These are phyloP conservation scores for Caenorhabditis parvicauda DNA, from an alignment of 2,888 invertebrate genomes.

Conservation along the genomic window DNA sequence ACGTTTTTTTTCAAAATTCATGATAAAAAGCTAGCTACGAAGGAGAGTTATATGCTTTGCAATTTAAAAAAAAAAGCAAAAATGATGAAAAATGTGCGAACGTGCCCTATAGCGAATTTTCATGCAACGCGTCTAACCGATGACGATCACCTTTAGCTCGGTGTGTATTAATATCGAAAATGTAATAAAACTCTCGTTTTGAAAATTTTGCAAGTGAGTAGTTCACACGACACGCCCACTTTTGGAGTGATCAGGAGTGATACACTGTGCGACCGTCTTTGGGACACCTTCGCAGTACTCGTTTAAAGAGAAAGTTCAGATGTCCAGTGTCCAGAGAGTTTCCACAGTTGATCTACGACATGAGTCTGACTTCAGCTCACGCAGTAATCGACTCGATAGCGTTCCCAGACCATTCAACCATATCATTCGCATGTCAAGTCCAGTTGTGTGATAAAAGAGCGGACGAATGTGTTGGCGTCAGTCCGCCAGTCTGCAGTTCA, in stretches of 20 bases:
- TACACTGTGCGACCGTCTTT: not conserved
- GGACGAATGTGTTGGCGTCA: conserved; percentile 54
- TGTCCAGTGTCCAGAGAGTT: conserved; percentile 48
- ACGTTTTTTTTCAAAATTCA: too few relatives aligned
- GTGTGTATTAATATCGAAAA: too few relatives aligned
- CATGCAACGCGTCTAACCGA: too few relatives aligned
- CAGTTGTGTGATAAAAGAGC: conserved; percentile 54
- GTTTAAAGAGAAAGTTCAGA: conserved; percentile 29
- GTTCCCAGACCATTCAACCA: conserved; percentile 50
- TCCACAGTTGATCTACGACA: conserved; percentile 49
- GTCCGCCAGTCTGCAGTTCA: conserved; percentile 24
- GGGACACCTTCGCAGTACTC: not conserved
- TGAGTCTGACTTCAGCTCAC: conserved; percentile 48
- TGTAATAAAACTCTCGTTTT: too few relatives aligned
- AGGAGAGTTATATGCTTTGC: too few relatives aligned
- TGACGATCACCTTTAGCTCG: too few relatives aligned
- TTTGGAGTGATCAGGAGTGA: too few relatives aligned
- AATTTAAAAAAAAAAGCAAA: not conserved
- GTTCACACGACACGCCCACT: too few relatives aligned
- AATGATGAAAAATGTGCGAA: not conserved
- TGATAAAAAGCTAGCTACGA: too few relatives aligned
- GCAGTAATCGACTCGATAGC: conserved; percentile 52
- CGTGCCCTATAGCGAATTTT: too few relatives aligned
- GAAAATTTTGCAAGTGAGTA: too few relatives aligned
- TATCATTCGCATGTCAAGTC: conserved; percentile 58